Base-by-base conservation (phyloP, 2,888 invertebrate genomes). In the Eristalis tenax region DNA sequence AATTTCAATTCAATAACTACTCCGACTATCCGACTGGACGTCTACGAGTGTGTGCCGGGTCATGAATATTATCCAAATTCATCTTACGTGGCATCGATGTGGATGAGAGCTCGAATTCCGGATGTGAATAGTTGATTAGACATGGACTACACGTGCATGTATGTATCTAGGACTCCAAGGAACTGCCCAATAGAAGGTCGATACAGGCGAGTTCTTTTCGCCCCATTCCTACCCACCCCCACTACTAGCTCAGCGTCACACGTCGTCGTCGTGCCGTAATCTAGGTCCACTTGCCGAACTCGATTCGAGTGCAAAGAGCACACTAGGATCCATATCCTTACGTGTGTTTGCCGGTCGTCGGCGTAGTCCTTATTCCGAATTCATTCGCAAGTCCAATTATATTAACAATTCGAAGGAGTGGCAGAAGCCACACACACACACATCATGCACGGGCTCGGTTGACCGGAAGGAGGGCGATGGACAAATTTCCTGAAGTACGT, bases 321-420 rank as follows among this genome's bases (percentile, higher is more conserved):
- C 22, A 13, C 59, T 23, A 32, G 61, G 59, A 63, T 63, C 59
- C 40, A 68, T 76, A 43, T 68, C 63, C 65, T 61, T 76, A 68
- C 11, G 59, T 26, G 8, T 83, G 63, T 56, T 68, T 68, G 71
- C 71, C 5, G 32, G 32, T 81, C 71, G 57, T 63, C 50, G 70
- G 68, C 76, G 50, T 50, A 1, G 32, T 65, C 43, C 80, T 70
- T 79, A 75, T 79, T 83, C 61, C 61, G 57, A 75, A 79, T 79
- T 75, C 63, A 68, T 77, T 81, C 73, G 76, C 18, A 43, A n/a
- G 71, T 85, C 81, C 84, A 85, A 81, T 85, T 85, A 85, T 68
- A 81, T 76, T 85, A 83, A 81, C 76, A 43, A 71, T 28, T 38
- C 26, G n/a, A 11, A 26, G 1, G 22, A 35, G 43, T 26, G 50